Evolutionary conservation across 2,113 vertebrate species (phyloP).

Genomic region (Indri indri): DNA sequence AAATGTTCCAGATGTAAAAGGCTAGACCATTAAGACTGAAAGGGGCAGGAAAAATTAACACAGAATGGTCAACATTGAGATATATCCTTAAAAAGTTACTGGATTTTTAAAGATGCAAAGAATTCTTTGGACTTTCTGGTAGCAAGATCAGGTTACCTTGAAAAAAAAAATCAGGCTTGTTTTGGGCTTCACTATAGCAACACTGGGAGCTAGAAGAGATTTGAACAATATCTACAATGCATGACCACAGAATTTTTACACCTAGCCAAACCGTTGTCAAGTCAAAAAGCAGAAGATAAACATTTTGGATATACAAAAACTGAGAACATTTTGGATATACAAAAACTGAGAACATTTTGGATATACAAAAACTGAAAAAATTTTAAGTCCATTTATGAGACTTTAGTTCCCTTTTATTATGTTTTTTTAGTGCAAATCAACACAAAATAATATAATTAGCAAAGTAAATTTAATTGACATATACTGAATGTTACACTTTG

Average conservation of each 20-base stretch:
- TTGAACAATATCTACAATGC: background rate
- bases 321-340: background rate
- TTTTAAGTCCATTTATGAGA: background rate
- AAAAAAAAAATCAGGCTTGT: background rate
- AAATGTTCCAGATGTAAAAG: background rate
- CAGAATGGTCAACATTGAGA: background rate
- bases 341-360: background rate
- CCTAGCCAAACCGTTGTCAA: background rate
- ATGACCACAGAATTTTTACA: background rate
- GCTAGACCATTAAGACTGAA: background rate
- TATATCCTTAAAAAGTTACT: background rate
- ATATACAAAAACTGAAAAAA: background rate
- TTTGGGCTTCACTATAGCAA: background rate
- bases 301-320: background rate
- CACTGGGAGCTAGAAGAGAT: background rate
- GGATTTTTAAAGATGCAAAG: background rate
- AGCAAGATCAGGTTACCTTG: background rate
- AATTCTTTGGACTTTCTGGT: background rate
- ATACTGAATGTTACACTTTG: background rate
- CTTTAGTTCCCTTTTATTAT: background rate
- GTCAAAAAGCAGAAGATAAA: slow-evolving; percentile 10
- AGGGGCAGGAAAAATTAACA: background rate
- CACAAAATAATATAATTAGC: slow-evolving; percentile 10
- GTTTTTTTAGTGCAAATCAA: background rate
- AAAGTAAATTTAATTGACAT: slow-evolving; percentile 4